Evolutionary conservation across 2,888 invertebrate genomes (phyloP), one percentile per base, ranked within the genome.

Genomic region (Philereme transversata): DNA sequence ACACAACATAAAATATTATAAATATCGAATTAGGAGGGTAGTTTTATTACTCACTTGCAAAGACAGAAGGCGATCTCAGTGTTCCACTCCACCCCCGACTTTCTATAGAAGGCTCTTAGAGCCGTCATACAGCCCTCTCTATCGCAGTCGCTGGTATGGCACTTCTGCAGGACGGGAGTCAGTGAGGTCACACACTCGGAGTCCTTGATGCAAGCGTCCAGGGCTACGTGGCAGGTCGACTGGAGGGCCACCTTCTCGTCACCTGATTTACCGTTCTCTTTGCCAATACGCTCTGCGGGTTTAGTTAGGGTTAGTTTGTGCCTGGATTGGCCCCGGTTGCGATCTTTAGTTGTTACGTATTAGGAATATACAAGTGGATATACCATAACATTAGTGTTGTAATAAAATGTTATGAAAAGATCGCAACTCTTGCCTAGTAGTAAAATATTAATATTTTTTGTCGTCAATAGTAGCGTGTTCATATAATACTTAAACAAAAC

Each of bases 21-120:
- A 22, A 22, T 22, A 22, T 22, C 22, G 22, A 22, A 1, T 22
- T 22, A 22, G 22, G 22, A 22, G 22, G 22, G 22, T 22, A 9
- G 44, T 8, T 5, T 9, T 3, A 45, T 38, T 4, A 94, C 96
- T 95, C 90, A 97, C 97, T 96, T 97, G 97, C 98, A 98, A 64
- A 97, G 94, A 84, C 98, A 98, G 90, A 97, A 97, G 72, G 97
- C 98, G 75, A 97, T 96, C 87, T 97, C 97, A 69, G 97, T 94
- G 81, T 97, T 97, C 94, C 97, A 96, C 73, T 95, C 95, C 70
- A 96, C 95, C 59, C 95, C 95, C 22, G 96, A 95, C 77, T 95
- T 95, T 83, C 96, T 94, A 89, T 97, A 98, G 90, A 98, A 97
- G 58, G 95, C 95, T 82, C 97, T 95, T 74, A 98, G 88, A 54